Evolutionary conservation across 2,888 invertebrate genomes (phyloP).

Genomic region (Rhogogaster chlorosoma): DNA sequence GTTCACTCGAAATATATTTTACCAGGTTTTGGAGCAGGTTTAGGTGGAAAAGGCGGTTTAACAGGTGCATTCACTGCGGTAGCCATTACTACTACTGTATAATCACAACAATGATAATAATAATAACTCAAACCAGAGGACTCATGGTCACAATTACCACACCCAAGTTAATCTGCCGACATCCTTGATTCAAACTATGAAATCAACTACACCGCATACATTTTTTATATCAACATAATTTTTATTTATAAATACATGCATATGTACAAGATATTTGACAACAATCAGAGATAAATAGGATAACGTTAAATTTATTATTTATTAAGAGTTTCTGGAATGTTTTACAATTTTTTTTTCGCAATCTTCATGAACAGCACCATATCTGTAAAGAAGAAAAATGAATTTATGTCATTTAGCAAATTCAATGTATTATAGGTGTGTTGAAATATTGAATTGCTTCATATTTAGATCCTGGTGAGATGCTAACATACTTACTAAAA

Average conservation of each 20-base stretch:
- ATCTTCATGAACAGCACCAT: slow-evolving; percentile 97
- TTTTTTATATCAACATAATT: slow-evolving; percentile 5
- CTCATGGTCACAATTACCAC: slow-evolving; percentile 37
- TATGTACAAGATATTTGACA: neutral
- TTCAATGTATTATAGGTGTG: neutral
- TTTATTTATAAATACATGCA: slow-evolving; percentile 15
- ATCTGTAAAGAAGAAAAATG: slow-evolving; percentile 80
- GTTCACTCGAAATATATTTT: slow-evolving; percentile 58
- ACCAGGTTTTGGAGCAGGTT: slow-evolving; percentile 75
- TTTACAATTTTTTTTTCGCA: slow-evolving; percentile 84
- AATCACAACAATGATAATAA: slow-evolving; percentile 48
- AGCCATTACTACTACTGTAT: slow-evolving; percentile 60
- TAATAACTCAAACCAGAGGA: slow-evolving; percentile 15
- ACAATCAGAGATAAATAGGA: neutral
- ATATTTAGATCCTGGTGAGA: neutral
- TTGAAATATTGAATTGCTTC: slow-evolving; percentile 52
- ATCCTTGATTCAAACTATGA: slow-evolving; percentile 26
- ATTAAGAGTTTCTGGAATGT: slow-evolving; percentile 37
- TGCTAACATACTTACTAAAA: slow-evolving; percentile 84
- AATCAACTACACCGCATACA: neutral
- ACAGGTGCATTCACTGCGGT: slow-evolving; percentile 63
- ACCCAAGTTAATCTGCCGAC: slow-evolving; percentile 37
- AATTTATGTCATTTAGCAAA: slow-evolving; percentile 46
- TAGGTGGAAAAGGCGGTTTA: slow-evolving; percentile 70
- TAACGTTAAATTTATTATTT: neutral